Base-by-base conservation (phyloP, 2,113 vertebrate species). In the Scopus umbretta region DNA sequence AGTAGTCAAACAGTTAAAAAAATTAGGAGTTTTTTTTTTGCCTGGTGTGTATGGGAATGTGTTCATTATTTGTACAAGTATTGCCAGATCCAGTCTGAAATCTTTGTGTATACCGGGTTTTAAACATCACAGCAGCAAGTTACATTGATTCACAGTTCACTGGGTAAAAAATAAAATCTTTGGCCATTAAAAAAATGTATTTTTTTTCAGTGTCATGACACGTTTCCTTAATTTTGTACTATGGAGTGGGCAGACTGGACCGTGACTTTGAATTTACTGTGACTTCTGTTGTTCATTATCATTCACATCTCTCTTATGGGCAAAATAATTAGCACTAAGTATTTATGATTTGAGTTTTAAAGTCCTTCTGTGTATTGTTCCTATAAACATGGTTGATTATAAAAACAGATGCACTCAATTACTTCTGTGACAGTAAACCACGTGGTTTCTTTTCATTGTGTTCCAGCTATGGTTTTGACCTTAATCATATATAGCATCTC, bases 391-490 rank as follows among this genome's bases (percentile, higher is more conserved):
- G 21, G 18, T 11, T 90, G 59, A 88, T 94, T 78, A 55, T 27
- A 80, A 80, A 90, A 92, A 6, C 82, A 86, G 94, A 91, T 63
- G 58, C 62, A 30, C 45, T 91, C 67, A 66, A 50, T 61, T 86
- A 47, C 52, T 86, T 58, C 63, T 40, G 52, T 45, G 38, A 62
- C 78, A 86, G 38, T 67, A 91, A 92, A 53, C 63, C 84, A 76
- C 9, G 14, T 94, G 91, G 62, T 65, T 90, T 91, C 70, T 91
- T 75, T 80, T 84, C 80, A 29, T 79, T 83, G 62, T 82, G 71
- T 59, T 50, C 84, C 62, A 76, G 71, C 80, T 58, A 42, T 11
- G 1, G 23, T 68, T 89, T 82, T 43, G 5, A 32, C 70, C 66
- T 90, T 85, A 70, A 81, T 74, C 58, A 32, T 26, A 20, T 16